phyloP scores from a whole-genome alignment of 2,113 vertebrate genomes.

The Carassius gibelio region DNA sequence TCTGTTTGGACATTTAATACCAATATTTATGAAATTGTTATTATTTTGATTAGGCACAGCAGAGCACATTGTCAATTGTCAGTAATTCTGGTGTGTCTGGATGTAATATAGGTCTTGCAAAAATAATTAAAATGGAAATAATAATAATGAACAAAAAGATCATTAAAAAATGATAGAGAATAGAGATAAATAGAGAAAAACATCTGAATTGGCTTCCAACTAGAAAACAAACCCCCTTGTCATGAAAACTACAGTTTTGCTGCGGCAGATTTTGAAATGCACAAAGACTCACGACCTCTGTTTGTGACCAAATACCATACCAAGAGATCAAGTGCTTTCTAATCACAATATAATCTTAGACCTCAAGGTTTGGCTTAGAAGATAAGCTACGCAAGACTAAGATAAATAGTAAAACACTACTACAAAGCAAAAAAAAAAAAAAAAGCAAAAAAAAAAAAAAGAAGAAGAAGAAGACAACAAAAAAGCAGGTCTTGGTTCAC shows the following conservation, averaged over 20 bases:
- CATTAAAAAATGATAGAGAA: no score
- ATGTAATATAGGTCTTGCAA: background rate
- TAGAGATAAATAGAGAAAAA: background rate
- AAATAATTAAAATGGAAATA: background rate
- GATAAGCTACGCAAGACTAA: background rate
- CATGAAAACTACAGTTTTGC: slow-evolving; percentile 10
- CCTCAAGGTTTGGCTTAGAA: background rate
- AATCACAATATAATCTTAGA: background rate
- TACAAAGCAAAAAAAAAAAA: background rate
- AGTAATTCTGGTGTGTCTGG: background rate
- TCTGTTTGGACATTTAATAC: background rate
- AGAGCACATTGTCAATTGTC: background rate
- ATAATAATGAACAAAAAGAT: background rate
- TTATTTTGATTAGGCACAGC: background rate
- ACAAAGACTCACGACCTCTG: slow-evolving; percentile 11
- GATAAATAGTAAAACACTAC: no score
- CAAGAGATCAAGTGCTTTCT: background rate
- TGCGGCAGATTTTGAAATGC: slow-evolving; percentile 21
- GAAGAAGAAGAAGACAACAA: no score
- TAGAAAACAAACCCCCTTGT: background rate
- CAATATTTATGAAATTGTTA: slow-evolving; percentile 8
- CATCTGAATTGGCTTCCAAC: background rate
- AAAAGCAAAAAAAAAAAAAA: no score
- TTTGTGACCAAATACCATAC: background rate
- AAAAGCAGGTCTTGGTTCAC: slow-evolving; percentile 16